A percentile compares a stretch with the other conserved stretches of the same genome.
Conservation (phyloP, 2,113 vertebrate genomes). For the Semnopithecus entellus region DNA sequence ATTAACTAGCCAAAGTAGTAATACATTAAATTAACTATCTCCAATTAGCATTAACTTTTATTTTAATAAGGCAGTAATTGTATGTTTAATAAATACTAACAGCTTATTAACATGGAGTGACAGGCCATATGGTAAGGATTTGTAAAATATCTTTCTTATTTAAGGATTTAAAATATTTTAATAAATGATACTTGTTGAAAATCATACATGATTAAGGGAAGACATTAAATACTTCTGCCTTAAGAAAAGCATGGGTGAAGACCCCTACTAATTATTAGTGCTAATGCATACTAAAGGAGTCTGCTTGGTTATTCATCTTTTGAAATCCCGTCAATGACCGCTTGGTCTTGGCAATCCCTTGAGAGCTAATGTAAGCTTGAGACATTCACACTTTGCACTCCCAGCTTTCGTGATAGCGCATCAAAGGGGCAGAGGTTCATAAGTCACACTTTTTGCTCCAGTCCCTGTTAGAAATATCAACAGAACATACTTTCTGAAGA, state of each 20-base stretch:
- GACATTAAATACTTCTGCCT: not conserved
- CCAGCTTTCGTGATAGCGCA: constrained; percentile 42
- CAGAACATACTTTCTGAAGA: constrained; percentile 58
- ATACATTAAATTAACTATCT: constrained; percentile 41
- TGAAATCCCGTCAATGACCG: not conserved
- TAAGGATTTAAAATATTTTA: constrained; percentile 20
- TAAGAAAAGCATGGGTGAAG: not conserved
- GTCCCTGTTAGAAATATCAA: constrained; percentile 68
- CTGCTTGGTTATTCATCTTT: constrained; percentile 51
- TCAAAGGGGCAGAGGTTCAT: constrained; percentile 67
- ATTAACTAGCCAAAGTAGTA: constrained; percentile 31
- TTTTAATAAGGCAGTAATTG: constrained; percentile 33
- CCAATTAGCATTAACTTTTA: constrained; percentile 17
- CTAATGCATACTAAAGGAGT: not conserved
- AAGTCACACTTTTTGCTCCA: constrained; percentile 64
- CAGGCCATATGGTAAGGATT: not conserved
- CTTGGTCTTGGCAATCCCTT: constrained; percentile 26
- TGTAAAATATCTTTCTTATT: constrained; percentile 34
- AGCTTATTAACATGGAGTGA: not conserved
- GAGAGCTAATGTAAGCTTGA: constrained; percentile 39
- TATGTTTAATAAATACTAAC: constrained; percentile 57
- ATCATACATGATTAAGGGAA: not conserved
- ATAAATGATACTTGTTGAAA: constrained; percentile 21
- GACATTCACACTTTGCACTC: not conserved
- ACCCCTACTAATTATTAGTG: constrained; percentile 21